Evolutionary conservation across 1,140 invertebrate genomes (phyloP).

Genomic region (Drosophila simulans): DNA sequence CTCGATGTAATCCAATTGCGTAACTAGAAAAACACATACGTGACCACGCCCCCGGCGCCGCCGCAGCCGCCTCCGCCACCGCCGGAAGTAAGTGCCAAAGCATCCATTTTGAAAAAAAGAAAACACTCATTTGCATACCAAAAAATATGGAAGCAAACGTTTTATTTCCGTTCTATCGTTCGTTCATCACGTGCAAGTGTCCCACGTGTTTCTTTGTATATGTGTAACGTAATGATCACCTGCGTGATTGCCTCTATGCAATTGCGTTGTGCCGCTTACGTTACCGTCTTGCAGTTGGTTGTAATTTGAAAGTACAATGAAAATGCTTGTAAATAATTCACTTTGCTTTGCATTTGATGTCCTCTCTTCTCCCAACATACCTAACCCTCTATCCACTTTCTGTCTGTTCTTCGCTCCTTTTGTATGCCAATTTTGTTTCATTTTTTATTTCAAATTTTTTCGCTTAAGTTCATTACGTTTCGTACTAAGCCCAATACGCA

Average conservation of each 20-base stretch:
- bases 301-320: constrained; percentile 83
- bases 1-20: constrained; percentile 53
- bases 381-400: constrained; percentile 9
- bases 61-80: constrained; percentile 73
- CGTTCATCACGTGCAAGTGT: constrained; percentile 53
- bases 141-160: constrained; percentile 22
- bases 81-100: constrained; percentile 78
- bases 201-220: constrained; percentile 56
- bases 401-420: constrained; percentile 18
- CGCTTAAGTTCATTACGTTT: constrained; percentile 29
- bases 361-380: background rate
- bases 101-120: constrained; percentile 41
- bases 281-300: constrained; percentile 79
- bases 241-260: constrained; percentile 61
- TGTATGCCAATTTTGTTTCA: constrained; percentile 7
- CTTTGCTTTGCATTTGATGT: constrained; percentile 71
- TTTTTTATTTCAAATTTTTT: constrained; percentile 8
- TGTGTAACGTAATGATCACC: constrained; percentile 72
- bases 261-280: constrained; percentile 69
- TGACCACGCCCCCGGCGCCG: constrained; percentile 74
- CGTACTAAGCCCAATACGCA: constrained; percentile 49
- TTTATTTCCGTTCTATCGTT: constrained; percentile 56
- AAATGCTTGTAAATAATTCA: constrained; percentile 84
- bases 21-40: constrained; percentile 81
- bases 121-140: constrained; percentile 30